Base-by-base conservation (phyloP, 2,797 vertebrate species). In the Acanthis flammea region DNA sequence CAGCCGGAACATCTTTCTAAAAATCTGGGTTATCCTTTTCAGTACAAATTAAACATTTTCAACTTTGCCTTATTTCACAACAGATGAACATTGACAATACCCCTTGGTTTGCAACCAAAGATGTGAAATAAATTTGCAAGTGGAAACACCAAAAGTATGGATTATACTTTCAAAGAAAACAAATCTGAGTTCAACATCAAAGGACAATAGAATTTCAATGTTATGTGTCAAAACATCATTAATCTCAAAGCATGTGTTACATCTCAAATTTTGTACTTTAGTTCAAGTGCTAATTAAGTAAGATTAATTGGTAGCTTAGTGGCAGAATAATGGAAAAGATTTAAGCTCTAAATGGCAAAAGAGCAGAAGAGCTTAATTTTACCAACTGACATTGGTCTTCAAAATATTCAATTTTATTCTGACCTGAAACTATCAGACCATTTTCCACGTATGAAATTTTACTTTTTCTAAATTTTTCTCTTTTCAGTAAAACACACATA, bases 211-310 rank as follows among this genome's bases (percentile, higher is more conserved):
- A 45, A 72, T 73, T 91, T 81, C 50, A 77, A 39, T 37, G 5
- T 70, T 55, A 58, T 0, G 0, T 58, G 31, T 62, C 55, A 88
- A 93, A 92, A 82, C 6, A 72, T 62, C 6, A 72, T 62, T 76
- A 58, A 63, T 75, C 63, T 71, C 19, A 74, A 92, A 85, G 23
- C 8, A 85, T 25, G 27, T 45, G 33, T 70, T 53, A 57, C 16
- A 68, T 55, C 75, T 71, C 77, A 90, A 95, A 78, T 88, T 75
- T 80, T 79, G 41, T 78, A 72, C 55, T 86, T 84, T 45, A 85
- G 76, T 80, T 94, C 86, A 93, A 90, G 45, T 81, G 86, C 74
- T 92, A 95, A 95, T 92, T 89, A 95, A 90, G 35, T 91, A 93
- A 91, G 63, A 90, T 42, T 94, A 88, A 90, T 58, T 92, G 35